Conservation (phyloP, 2,113 vertebrate species). For the Recurvirostra avosetta region DNA sequence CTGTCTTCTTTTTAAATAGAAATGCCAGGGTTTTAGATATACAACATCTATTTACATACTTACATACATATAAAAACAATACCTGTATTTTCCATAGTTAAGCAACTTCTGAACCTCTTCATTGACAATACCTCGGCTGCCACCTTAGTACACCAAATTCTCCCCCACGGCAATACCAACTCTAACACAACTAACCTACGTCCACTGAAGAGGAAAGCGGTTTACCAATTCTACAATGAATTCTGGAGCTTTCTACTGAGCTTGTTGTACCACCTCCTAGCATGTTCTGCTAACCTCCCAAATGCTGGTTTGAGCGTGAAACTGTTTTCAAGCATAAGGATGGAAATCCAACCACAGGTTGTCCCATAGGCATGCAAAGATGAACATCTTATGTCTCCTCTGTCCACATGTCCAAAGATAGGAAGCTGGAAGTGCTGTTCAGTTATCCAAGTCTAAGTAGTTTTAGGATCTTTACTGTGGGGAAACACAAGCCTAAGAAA, state of each 20-base stretch:
- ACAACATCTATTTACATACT: not conserved
- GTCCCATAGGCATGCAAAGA: not conserved
- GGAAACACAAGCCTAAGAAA: not conserved
- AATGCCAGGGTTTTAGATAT: not conserved
- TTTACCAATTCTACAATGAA: not conserved
- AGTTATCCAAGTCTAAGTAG: not conserved
- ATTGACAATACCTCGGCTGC: not conserved
- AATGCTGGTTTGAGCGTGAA: not conserved
- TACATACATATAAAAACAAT: not conserved
- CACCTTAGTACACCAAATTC: not conserved
- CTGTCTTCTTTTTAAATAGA: not conserved
- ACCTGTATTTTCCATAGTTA: not conserved
- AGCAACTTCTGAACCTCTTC: not conserved
- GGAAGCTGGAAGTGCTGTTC: not conserved
- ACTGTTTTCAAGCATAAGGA: not conserved
- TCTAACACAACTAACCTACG: not conserved
- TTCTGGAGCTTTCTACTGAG: not conserved
- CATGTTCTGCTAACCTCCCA: not conserved
- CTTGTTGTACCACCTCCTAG: not conserved
- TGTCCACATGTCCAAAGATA: accelerated
- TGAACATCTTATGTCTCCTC: not conserved
- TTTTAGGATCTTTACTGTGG: not conserved
- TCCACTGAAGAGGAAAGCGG: not conserved
- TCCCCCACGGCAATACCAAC: not conserved
- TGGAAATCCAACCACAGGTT: not conserved